A percentile compares a stretch with the other conserved stretches of the same genome.
Evolutionary conservation across 2,888 invertebrate genomes (phyloP).

Genomic region (Augochlorella aurata): DNA sequence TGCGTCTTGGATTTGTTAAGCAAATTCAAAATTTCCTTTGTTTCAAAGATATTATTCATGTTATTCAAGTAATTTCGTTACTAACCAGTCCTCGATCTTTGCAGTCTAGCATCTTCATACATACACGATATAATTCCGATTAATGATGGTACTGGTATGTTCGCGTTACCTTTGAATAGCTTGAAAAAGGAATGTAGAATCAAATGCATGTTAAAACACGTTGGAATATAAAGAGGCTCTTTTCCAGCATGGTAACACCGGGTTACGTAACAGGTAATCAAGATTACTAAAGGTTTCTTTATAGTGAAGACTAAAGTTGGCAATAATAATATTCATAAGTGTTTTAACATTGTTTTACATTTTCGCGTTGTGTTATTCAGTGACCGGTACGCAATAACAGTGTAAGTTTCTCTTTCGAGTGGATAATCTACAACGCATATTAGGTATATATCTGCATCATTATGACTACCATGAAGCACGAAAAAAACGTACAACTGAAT

Average conservation of each 20-base stretch:
- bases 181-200: background rate
- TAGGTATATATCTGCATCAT: background rate
- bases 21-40: too few relatives aligned
- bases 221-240: background rate
- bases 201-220: background rate
- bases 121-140: background rate
- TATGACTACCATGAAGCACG: background rate
- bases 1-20: too few relatives aligned
- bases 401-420: background rate
- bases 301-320: background rate
- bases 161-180: background rate
- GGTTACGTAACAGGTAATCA: background rate
- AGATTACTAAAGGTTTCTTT: background rate
- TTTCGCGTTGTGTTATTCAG: constrained; percentile 1
- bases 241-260: background rate
- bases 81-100: too few relatives aligned
- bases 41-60: too few relatives aligned
- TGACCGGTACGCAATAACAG: background rate
- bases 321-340: constrained; percentile 14
- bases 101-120: too few relatives aligned
- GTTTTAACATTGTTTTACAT: constrained; percentile 4
- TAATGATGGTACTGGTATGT: background rate
- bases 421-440: background rate
- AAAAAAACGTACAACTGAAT: background rate
- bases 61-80: too few relatives aligned